Percentiles rank a stretch among this genome's conserved stretches.
These are phyloP conservation scores for Rousettus leschenaultii DNA, from an alignment of 2,113 vertebrate genomes.

Conservation along the genomic window DNA sequence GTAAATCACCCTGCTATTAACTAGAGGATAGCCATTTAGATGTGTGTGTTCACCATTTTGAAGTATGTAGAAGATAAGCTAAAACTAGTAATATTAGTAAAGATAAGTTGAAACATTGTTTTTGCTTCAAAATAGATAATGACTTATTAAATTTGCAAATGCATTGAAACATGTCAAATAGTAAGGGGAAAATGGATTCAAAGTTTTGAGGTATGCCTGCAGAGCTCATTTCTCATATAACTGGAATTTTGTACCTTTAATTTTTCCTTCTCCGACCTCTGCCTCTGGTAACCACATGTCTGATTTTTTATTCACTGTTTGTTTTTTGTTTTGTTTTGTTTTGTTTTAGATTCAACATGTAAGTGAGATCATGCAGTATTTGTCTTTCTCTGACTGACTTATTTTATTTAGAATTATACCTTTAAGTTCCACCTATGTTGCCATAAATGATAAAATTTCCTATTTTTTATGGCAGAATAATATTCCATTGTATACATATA, in stretches of 20 bases:
- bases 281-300: not conserved
- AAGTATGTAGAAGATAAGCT: not conserved
- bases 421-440: not conserved
- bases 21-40: not conserved
- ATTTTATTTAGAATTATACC: not conserved
- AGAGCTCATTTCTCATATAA: not conserved
- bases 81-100: not conserved
- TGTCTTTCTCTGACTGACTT: not conserved
- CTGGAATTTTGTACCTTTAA: not conserved
- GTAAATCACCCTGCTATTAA: not conserved
- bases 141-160: not conserved
- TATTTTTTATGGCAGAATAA: not conserved
- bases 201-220: not conserved
- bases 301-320: not conserved
- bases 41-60: not conserved
- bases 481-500: not conserved
- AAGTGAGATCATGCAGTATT: not conserved
- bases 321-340: not conserved
- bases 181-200: not conserved
- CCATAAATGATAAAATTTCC: not conserved
- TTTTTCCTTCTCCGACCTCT: fast-evolving
- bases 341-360: not conserved
- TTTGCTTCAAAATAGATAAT: not conserved
- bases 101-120: not conserved
- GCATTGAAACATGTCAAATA: not conserved